phyloP scores from a whole-genome alignment of 2,888 invertebrate species.

The Malachius bipustulatus region DNA sequence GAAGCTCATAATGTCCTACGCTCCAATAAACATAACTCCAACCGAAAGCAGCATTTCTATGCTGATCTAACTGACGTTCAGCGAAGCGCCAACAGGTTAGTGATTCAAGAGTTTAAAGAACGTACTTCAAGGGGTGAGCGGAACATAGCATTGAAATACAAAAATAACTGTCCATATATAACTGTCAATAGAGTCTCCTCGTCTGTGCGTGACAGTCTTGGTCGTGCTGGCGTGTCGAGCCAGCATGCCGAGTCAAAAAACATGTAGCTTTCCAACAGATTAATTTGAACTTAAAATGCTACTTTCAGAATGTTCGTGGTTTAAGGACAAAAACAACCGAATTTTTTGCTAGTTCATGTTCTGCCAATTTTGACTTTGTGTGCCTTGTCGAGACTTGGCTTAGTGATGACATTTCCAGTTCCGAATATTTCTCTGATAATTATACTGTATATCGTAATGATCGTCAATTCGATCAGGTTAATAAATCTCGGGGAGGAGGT shows the following conservation, averaged over 20 bases:
- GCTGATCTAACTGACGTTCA: too few relatives aligned
- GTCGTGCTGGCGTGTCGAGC: constrained; percentile 1
- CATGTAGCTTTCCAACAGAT: too few relatives aligned
- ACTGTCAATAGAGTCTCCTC: too few relatives aligned
- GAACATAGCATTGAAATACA: too few relatives aligned
- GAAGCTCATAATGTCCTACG: too few relatives aligned
- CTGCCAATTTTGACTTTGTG: not conserved
- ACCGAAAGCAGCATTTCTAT: too few relatives aligned
- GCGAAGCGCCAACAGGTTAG: too few relatives aligned
- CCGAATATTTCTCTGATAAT: not conserved
- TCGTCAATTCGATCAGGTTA: not conserved
- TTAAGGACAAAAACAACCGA: not conserved
- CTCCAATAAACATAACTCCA: too few relatives aligned
- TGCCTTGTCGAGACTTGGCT: not conserved
- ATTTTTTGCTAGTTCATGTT: not conserved
- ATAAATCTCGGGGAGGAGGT: not conserved
- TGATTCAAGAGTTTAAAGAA: too few relatives aligned
- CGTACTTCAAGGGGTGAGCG: too few relatives aligned
- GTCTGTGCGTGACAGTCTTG: too few relatives aligned
- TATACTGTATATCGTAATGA: not conserved
- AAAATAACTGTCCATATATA: too few relatives aligned
- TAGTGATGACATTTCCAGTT: not conserved
- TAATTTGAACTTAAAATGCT: not conserved
- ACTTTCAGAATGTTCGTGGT: not conserved
- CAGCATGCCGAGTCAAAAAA: not conserved